Base-by-base conservation (phyloP, 2,888 invertebrate genomes). In the Melanargia galathea region DNA sequence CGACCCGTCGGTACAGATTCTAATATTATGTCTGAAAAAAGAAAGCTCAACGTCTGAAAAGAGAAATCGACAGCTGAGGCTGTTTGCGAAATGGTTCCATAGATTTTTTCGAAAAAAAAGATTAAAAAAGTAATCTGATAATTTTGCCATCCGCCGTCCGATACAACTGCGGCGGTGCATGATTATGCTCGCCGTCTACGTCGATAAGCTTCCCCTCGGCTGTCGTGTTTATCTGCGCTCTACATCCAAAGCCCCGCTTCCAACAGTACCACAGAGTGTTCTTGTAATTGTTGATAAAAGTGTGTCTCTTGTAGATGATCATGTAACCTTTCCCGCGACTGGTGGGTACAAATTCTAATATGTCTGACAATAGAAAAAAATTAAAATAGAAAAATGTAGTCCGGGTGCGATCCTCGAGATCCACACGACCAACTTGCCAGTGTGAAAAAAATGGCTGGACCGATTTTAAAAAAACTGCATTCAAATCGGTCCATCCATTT, bases 221-320 rank as follows among this genome's bases (percentile, higher is more conserved):
- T 4, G 62, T 52, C 4, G 59, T 59, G 24, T 59, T 65, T 18
- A 65, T 20, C 10, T 55, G 54, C 2, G 62, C 62, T 22, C 48
- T 62, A 26, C 65, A 65, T 1, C 62, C 65, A 30, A 33, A 49
- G 16, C 18, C 13, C 43, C 62, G 54, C 18, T 62, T 65, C 10
- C 59, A 71, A 22, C 72, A 74, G 46, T 70, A 71, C 73, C 73
- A 74, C 13, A 76, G 64, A 0, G 70, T 72, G 4, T 67, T 71
- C 26, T 70, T 75, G 13, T 75, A 75, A 71, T 74, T 77, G 24
- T 63, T 61, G 13, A 55, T 55, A 65, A 73, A 80, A 63, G 60
- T 75, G 43, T 66, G 68, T 16, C 65, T 63, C 24, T 60, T 43
- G 46, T 63, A 61, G 26, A 66, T 10, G 10, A 69, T 18, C 40